Evolutionary conservation across 2,797 vertebrate species (phyloP), one percentile per base, ranked within the genome.

Genomic region (Lithobates pipiens): DNA sequence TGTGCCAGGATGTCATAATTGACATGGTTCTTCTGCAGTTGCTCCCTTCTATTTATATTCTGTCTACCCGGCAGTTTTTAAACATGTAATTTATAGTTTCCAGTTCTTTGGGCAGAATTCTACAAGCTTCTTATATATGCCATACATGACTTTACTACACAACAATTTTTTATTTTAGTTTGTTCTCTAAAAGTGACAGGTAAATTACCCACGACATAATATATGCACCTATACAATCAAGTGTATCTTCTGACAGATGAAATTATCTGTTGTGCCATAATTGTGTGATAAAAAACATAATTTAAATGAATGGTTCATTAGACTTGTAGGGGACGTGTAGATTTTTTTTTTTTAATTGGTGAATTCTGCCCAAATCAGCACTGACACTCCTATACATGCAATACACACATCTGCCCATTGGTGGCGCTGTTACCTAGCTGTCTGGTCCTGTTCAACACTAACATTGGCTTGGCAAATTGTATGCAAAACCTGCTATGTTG

Each of bases 391-490:
- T 27, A 11, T 29, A 23, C 67, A 13, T 54, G 73, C 21, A 46
- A 36, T 27, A 39, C 23, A 65, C 2, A 76, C 74, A 44, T 89
- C 0, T 70, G 89, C 92, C 93, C 91, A 89, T 89, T 85, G 91
- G 88, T 90, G 90, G 89, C 89, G 85, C 89, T 67, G 18, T 74
- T 68, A 46, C 42, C 8, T 88, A 89, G 90, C 91, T 74, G 67
- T 18, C 70, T 89, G 85, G n/a, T 36, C 68, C 36, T 23, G 42
- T 72, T 63, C 23, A 46, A 32, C 50, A 54, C 80, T 82, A 86
- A 86, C 75, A 23, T 46, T n/a, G 23, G 90, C 91, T 90, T 88
- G 1, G 29, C 34, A 39, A 36, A 10, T 42, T 3, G 16, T 4
- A 25, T 70, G 63, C 68, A 25, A 21, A 34, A 71, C 25, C 44